phyloP scores from a whole-genome alignment of 1,140 invertebrate genomes.

The Lepidurus packardi region DNA sequence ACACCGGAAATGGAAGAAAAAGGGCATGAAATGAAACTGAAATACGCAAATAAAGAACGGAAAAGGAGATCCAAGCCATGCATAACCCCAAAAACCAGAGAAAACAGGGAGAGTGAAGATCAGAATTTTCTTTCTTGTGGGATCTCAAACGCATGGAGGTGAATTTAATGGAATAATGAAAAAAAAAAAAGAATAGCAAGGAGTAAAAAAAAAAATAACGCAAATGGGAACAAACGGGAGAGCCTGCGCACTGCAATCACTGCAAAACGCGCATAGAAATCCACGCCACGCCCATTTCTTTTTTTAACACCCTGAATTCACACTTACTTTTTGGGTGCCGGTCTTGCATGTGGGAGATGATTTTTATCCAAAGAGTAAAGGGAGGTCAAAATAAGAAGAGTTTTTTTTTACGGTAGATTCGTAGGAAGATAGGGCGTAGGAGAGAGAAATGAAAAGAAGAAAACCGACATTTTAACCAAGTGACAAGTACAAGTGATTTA shows the following conservation, averaged over 20 bases:
- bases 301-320: no score
- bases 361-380: conserved; percentile 1
- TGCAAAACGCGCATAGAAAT: conserved; percentile 12
- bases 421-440: neutral
- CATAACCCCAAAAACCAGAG: no score
- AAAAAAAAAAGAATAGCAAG: neutral
- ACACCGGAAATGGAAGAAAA: neutral
- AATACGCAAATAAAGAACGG: no score
- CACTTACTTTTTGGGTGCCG: conserved; percentile 8
- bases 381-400: neutral
- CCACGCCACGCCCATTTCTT: conserved; percentile 2
- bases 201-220: neutral
- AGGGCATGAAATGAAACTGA: no score
- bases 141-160: no score
- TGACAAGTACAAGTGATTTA: neutral
- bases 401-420: neutral
- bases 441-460: neutral
- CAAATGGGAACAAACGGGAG: neutral
- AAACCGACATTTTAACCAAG: neutral
- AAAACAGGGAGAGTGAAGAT: no score
- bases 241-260: conserved; percentile 2
- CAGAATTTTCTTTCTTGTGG: no score
- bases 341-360: conserved; percentile 8
- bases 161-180: neutral
- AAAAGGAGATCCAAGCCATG: no score